Evolutionary conservation across 2,113 vertebrate genomes (phyloP), one percentile per base, ranked within the genome.

Genomic region (Bos javanicus): DNA sequence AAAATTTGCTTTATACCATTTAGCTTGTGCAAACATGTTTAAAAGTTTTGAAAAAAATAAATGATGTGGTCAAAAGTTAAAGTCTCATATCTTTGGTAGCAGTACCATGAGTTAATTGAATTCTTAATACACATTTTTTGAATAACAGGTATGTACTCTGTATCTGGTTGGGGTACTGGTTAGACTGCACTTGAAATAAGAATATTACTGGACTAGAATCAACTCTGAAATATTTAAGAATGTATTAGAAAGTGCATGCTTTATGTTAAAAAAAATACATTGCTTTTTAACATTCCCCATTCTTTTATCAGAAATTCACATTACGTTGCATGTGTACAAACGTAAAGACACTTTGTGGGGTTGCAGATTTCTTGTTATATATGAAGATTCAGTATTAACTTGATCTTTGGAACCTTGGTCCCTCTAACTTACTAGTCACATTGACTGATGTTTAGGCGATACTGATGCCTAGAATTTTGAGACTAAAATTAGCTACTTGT

Each of bases 281-380:
- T 98, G 97, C 52, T 83, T 96, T 98, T 98, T 98, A 98, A 96
- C 83, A 62, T 76, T 21, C 71, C 50, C 74, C 92, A 39, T 52
- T 76, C 90, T 19, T 96, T 82, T 91, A 97, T 0, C 56, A 3
- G 0, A 91, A 93, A 90, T 91, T 94, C 85, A 85, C 36, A 67
- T 90, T 5, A 0, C 36, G 93, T 96, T 97, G 96, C 94, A 95
- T 17, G 0, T 57, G 30, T 57, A 2, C 9, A 84, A 1, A 33
- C 52, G 71, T 76, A 1, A 62, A 82, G 26, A 43, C 43, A 14
- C 50, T 95, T 90, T 95, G 54, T 97, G 91, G 25, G 62, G 33
- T 80, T 96, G 43, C 71, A 57, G 54, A 88, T 94, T n/a, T 48
- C 76, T 97, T 39, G 1, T 97, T 96, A 90, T 94, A 93, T 91